Evolutionary conservation across 2,113 vertebrate species (phyloP).

Genomic region (Sigmodon hispidus): DNA sequence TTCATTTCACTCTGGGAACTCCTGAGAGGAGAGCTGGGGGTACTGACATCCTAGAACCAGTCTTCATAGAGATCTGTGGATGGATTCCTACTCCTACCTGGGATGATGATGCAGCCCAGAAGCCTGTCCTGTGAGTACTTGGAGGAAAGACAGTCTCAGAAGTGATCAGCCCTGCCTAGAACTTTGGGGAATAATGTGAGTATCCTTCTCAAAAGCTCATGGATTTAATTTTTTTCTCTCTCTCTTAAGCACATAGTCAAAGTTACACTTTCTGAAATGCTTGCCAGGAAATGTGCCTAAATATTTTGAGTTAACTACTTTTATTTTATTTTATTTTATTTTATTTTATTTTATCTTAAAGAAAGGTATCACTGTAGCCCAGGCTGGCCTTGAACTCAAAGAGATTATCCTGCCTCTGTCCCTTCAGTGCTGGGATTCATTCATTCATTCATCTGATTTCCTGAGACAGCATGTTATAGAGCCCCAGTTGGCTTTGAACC

Average conservation of each 20-base stretch:
- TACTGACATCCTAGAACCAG: background rate
- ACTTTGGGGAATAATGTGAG: background rate
- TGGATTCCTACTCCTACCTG: background rate
- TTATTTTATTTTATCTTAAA: background rate
- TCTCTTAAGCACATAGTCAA: constrained; percentile 8
- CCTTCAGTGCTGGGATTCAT: background rate
- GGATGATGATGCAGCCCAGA: background rate
- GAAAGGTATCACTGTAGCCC: background rate
- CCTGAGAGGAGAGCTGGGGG: background rate
- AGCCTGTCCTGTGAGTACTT: background rate
- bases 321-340: background rate
- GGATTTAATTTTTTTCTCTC: background rate
- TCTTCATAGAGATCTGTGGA: background rate
- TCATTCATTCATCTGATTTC: background rate
- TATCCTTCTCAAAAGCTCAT: background rate
- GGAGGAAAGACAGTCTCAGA: background rate
- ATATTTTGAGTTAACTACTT: background rate
- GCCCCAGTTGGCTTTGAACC: background rate
- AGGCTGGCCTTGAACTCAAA: background rate
- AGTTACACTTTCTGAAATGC: constrained; percentile 13
- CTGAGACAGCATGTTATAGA: background rate
- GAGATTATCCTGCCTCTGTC: background rate
- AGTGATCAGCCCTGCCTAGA: background rate
- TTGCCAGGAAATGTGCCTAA: background rate
- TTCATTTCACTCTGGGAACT: background rate